These are phyloP conservation scores for Leptocoma aspasia DNA, from an alignment of 2,113 vertebrate species.

Conservation along the genomic window DNA sequence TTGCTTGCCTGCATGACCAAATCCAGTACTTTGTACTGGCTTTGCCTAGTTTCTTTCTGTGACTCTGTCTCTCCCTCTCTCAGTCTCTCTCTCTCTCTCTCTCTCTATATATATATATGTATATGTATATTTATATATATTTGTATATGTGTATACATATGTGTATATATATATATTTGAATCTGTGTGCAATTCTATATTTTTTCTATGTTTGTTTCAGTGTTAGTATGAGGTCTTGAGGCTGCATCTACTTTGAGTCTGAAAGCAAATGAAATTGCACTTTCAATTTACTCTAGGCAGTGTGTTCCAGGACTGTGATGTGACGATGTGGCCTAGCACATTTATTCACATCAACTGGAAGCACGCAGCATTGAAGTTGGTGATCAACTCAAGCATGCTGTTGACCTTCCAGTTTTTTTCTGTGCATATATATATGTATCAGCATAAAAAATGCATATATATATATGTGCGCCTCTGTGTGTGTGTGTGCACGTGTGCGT, in stretches of 20 bases:
- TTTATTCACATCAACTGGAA: conserved; percentile 88
- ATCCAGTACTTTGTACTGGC: conserved; percentile 65
- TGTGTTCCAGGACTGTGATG: conserved; percentile 79
- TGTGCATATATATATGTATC: conserved; percentile 73
- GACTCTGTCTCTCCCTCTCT: background rate
- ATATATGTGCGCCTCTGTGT: conserved; percentile 30
- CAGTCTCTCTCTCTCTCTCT: background rate
- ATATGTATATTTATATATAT: background rate
- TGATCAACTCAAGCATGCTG: conserved; percentile 82
- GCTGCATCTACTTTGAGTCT: conserved; percentile 75
- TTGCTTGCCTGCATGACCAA: conserved; percentile 83
- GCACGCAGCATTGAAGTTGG: conserved; percentile 78
- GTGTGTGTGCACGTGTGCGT: background rate
- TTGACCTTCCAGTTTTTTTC: conserved; percentile 76
- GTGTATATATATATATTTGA: background rate
- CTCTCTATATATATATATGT: background rate
- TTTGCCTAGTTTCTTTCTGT: conserved; percentile 69
- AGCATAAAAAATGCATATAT: conserved; percentile 65
- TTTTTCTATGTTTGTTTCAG: conserved; percentile 67
- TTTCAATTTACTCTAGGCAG: conserved; percentile 69
- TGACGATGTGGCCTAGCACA: conserved; percentile 81
- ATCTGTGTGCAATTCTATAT: conserved; percentile 22
- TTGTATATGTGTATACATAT: background rate
- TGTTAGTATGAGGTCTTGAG: conserved; percentile 77
- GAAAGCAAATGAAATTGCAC: conserved; percentile 70